A percentile compares a stretch with the other conserved stretches of the same genome.
These are phyloP conservation scores for Aspidoscelis tigris DNA, from an alignment of 2,113 vertebrate species.

Conservation along the genomic window DNA sequence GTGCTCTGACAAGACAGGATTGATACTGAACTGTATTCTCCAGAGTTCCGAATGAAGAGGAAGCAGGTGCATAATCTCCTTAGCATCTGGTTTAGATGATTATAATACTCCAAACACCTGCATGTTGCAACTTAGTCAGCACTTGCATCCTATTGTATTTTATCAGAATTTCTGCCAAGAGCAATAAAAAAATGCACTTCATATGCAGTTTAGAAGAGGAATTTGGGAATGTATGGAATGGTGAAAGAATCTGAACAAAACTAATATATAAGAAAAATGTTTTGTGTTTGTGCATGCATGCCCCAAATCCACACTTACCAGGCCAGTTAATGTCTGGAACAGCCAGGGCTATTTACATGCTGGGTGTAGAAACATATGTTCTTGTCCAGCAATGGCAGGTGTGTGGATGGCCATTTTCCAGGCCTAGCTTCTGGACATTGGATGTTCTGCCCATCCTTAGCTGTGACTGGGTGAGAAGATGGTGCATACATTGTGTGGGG, in stretches of 20 bases:
- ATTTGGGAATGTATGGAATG: conserved; percentile 55
- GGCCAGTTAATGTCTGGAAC: too few relatives aligned
- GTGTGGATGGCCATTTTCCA: too few relatives aligned
- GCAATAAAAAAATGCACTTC: conserved; percentile 74
- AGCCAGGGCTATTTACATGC: too few relatives aligned
- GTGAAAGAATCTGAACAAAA: conserved; percentile 63
- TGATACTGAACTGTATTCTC: conserved; percentile 50
- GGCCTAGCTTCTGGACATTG: too few relatives aligned
- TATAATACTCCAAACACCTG: conserved; percentile 81
- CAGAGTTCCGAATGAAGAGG: conserved; percentile 70
- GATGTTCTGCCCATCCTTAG: too few relatives aligned
- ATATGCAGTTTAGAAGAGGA: conserved; percentile 72
- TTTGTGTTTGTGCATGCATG: too few relatives aligned
- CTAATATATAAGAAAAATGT: conserved; percentile 34
- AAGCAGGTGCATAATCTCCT: conserved; percentile 79
- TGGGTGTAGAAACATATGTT: too few relatives aligned
- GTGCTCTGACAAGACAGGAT: conserved; percentile 58
- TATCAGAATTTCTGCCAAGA: conserved; percentile 68
- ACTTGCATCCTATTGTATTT: conserved; percentile 78
- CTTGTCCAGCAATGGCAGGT: too few relatives aligned
- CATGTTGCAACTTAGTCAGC: conserved; percentile 66
- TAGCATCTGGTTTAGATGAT: conserved; percentile 81
- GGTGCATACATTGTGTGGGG: too few relatives aligned
- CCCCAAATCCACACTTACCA: too few relatives aligned
- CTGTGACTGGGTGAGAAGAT: too few relatives aligned